A percentile compares a stretch with the other conserved stretches of the same genome.
phyloP scores from a whole-genome alignment of 1,140 invertebrate species.

The Steinernema feltiae region DNA sequence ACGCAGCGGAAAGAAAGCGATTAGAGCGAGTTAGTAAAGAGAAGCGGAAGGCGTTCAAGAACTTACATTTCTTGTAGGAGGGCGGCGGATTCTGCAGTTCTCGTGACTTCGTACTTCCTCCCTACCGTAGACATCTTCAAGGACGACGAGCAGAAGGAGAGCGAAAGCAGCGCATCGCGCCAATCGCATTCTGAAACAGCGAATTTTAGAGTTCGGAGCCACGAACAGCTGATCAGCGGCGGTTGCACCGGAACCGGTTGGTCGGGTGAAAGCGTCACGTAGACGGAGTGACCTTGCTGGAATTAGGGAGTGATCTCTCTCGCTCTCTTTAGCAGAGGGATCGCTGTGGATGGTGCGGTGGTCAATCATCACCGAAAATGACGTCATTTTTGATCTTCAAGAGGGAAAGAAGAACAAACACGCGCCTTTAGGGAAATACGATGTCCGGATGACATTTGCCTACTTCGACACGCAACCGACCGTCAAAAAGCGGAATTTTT shows the following conservation, averaged over 20 bases:
- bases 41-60: not conserved
- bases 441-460: too few relatives aligned
- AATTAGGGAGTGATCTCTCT: too few relatives aligned
- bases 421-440: not conserved
- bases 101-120: not conserved
- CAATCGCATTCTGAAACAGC: not conserved
- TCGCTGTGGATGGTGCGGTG: too few relatives aligned
- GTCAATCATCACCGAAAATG: not conserved
- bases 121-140: not conserved
- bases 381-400: not conserved
- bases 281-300: too few relatives aligned
- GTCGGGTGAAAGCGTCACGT: too few relatives aligned
- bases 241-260: not conserved
- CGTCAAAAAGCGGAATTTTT: too few relatives aligned
- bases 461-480: too few relatives aligned
- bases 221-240: not conserved
- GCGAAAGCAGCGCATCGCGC: not conserved
- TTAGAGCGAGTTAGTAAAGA: not conserved
- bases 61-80: not conserved
- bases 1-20: constrained; percentile 5
- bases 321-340: too few relatives aligned
- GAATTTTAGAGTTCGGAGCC: not conserved
- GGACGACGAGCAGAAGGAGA: not conserved
- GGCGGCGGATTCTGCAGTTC: not conserved
- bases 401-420: not conserved